These are phyloP conservation scores for Guaruba guarouba DNA, from an alignment of 2,113 vertebrate genomes.

Conservation along the genomic window DNA sequence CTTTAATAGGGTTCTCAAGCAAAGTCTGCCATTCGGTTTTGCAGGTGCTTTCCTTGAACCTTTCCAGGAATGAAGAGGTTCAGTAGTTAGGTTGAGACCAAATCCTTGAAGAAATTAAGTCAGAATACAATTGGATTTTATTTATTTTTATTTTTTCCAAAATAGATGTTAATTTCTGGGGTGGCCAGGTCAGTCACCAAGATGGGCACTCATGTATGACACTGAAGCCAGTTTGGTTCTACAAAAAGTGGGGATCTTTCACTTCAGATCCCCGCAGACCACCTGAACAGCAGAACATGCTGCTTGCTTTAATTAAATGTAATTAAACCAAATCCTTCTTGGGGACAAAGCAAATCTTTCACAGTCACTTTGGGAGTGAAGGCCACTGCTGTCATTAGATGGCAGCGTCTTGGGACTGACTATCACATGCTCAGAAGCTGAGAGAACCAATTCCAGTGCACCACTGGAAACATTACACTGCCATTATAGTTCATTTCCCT, in stretches of 20 bases:
- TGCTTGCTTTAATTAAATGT: neutral
- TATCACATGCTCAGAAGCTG: neutral
- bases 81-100: neutral
- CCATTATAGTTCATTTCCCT: neutral
- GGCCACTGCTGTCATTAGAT: neutral
- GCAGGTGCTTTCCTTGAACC: neutral
- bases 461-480: neutral
- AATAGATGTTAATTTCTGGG: neutral
- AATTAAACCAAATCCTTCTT: neutral
- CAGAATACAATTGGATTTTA: neutral
- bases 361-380: neutral
- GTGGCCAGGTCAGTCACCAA: neutral
- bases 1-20: neutral
- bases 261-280: neutral
- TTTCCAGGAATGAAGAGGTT: neutral
- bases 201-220: neutral
- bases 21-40: neutral
- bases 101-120: neutral
- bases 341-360: neutral
- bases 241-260: neutral
- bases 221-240: neutral
- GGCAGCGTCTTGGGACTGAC: neutral
- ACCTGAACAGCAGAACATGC: neutral
- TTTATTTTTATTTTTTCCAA: neutral
- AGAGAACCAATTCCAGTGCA: neutral